Conservation (phyloP, 1,140 invertebrate species). For the Brachionus paranguensis region DNA sequence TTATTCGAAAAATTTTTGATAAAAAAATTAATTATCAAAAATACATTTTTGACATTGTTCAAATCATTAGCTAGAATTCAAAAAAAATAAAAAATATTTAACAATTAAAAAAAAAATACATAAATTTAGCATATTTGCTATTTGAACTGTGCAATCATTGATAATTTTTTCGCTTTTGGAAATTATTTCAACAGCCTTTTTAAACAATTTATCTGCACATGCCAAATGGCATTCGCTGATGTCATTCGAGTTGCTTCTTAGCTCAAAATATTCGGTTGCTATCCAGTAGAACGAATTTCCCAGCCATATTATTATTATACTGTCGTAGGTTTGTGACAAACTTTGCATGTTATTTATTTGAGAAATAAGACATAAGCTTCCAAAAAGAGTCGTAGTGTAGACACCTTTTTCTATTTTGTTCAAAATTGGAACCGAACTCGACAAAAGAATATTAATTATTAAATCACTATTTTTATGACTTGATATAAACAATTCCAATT, state of each 20-base stretch:
- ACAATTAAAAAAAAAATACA: background rate
- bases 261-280: background rate
- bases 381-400: background rate
- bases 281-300: background rate
- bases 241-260: background rate
- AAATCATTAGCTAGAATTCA: background rate
- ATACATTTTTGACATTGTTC: background rate
- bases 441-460: background rate
- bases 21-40: slow-evolving; percentile 14
- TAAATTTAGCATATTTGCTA: background rate
- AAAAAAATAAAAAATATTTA: background rate
- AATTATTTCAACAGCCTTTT: background rate
- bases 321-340: background rate
- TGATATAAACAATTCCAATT: slow-evolving; percentile 1
- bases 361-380: background rate
- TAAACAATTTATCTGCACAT: background rate
- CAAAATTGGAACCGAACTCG: background rate
- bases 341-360: background rate
- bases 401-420: slow-evolving; percentile 19
- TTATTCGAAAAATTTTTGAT: background rate
- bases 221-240: background rate
- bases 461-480: slow-evolving; percentile 28
- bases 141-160: background rate
- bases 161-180: background rate
- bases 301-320: background rate